Percentiles rank a stretch among this genome's conserved stretches.
Conservation (phyloP, 2,113 vertebrate species). For the Scartelaos histophorus region DNA sequence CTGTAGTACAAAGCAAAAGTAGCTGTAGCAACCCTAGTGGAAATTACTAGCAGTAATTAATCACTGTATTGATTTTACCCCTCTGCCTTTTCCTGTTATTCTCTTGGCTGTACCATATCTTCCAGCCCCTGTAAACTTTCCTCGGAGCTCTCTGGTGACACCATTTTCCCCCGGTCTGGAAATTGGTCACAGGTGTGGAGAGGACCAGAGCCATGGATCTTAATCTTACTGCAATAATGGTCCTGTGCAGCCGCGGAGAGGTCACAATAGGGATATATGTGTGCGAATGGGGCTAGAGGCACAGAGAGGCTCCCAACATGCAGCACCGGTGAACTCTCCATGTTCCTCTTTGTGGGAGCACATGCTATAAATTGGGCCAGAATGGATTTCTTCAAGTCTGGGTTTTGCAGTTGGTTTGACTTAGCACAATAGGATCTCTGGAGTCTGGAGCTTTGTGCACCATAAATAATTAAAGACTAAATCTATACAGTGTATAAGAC, state of each 20-base stretch:
- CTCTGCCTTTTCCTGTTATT: neutral
- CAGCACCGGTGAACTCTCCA: slow-evolving; percentile 27
- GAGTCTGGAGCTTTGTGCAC: slow-evolving; percentile 25
- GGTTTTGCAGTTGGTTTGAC: slow-evolving; percentile 31
- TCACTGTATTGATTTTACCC: neutral
- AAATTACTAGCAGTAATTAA: neutral
- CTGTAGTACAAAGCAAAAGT: neutral
- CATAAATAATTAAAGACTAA: slow-evolving; percentile 37
- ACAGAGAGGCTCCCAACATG: slow-evolving; percentile 13
- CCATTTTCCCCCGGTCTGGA: slow-evolving; percentile 34
- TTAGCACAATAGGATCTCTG: slow-evolving; percentile 31
- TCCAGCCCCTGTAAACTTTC: slow-evolving; percentile 35
- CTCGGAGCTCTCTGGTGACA: slow-evolving; percentile 34
- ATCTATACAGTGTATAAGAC: slow-evolving; percentile 7
- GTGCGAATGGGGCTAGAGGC: slow-evolving; percentile 17
- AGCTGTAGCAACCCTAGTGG: neutral
- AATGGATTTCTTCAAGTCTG: slow-evolving; percentile 19
- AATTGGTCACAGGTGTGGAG: slow-evolving; percentile 65
- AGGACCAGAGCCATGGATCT: slow-evolving; percentile 58
- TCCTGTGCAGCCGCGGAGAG: slow-evolving; percentile 28
- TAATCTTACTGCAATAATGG: slow-evolving; percentile 61
- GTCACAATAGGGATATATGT: slow-evolving; percentile 41
- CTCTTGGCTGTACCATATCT: neutral
- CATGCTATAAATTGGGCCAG: slow-evolving; percentile 27
- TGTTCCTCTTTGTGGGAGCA: slow-evolving; percentile 34